phyloP scores from a whole-genome alignment of 1,140 invertebrate genomes.

The Drosophila punjabiensis region DNA sequence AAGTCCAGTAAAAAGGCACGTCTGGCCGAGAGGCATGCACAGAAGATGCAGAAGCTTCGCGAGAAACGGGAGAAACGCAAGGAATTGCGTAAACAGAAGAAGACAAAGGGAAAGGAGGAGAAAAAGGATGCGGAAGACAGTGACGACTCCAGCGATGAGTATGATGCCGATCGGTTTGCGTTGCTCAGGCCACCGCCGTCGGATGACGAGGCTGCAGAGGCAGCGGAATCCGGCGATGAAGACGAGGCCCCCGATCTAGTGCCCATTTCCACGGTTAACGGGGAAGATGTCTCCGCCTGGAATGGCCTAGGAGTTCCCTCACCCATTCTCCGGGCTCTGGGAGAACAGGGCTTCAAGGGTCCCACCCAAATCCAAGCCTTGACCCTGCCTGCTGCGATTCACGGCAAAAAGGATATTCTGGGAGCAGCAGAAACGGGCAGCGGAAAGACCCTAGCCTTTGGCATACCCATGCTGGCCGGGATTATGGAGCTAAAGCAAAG shows the following conservation, averaged over 20 bases:
- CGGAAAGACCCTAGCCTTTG: slow-evolving; percentile 99
- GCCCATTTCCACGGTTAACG: not conserved
- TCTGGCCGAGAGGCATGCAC: slow-evolving; percentile 56
- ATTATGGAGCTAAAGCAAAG: slow-evolving; percentile 91
- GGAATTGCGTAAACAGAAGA: slow-evolving; percentile 53
- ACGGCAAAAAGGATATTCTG: slow-evolving; percentile 93
- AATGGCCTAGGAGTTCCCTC: slow-evolving; percentile 89
- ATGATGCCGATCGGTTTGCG: slow-evolving; percentile 64
- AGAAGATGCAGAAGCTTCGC: slow-evolving; percentile 58
- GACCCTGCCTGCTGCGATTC: slow-evolving; percentile 93
- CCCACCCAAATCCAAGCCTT: slow-evolving; percentile 94
- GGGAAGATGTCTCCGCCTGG: slow-evolving; percentile 87
- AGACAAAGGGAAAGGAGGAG: slow-evolving; percentile 7
- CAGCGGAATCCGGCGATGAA: slow-evolving; percentile 24
- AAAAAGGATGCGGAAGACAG: slow-evolving; percentile 14
- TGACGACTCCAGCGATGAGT: slow-evolving; percentile 43
- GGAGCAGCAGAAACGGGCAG: slow-evolving; percentile 99
- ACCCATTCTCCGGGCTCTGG: slow-evolving; percentile 90
- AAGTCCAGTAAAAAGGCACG: slow-evolving; percentile 53
- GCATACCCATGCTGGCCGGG: slow-evolving; percentile 94
- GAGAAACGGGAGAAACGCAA: slow-evolving; percentile 73
- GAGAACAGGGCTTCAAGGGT: slow-evolving; percentile 90
- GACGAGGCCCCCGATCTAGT: slow-evolving; percentile 48
- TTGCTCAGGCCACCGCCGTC: slow-evolving; percentile 61
- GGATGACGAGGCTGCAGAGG: slow-evolving; percentile 20